These are phyloP conservation scores for Myripristis murdjan DNA, from an alignment of 2,797 vertebrate species.

Conservation along the genomic window DNA sequence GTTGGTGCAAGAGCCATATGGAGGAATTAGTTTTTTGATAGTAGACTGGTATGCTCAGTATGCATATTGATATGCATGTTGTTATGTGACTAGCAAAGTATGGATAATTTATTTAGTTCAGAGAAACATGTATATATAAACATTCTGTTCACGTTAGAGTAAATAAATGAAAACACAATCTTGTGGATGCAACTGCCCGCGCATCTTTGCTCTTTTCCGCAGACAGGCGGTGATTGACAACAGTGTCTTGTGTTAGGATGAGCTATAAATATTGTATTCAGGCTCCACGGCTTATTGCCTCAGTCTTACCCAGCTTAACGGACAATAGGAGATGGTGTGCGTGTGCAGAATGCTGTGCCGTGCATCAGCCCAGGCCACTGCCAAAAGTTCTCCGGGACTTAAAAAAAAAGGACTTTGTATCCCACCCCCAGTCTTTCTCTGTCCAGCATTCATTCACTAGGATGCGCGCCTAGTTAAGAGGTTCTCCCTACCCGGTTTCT, in stretches of 20 bases:
- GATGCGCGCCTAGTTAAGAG: constrained; percentile 84
- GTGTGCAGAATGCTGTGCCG: constrained; percentile 85
- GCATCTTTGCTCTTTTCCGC: constrained; percentile 26
- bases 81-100: neutral
- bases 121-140: neutral
- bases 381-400: constrained; percentile 82
- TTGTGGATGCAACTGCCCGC: neutral
- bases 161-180: neutral
- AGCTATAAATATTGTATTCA: constrained; percentile 79
- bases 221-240: constrained; percentile 78
- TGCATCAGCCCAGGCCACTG: constrained; percentile 64
- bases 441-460: constrained; percentile 84
- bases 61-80: constrained; percentile 22
- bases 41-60: constrained; percentile 44
- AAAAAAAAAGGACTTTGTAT: constrained; percentile 75
- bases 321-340: constrained; percentile 82
- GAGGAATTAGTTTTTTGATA: constrained; percentile 12
- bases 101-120: neutral
- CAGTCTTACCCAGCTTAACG: constrained; percentile 62
- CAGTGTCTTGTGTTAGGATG: constrained; percentile 71
- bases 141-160: neutral
- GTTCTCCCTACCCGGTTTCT: constrained; percentile 76
- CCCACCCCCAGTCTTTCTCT: constrained; percentile 82
- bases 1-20: constrained; percentile 30
- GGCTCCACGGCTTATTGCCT: constrained; percentile 50